Base-by-base conservation (phyloP, 1,140 invertebrate genomes). In the Cardiocondyla obscurior region DNA sequence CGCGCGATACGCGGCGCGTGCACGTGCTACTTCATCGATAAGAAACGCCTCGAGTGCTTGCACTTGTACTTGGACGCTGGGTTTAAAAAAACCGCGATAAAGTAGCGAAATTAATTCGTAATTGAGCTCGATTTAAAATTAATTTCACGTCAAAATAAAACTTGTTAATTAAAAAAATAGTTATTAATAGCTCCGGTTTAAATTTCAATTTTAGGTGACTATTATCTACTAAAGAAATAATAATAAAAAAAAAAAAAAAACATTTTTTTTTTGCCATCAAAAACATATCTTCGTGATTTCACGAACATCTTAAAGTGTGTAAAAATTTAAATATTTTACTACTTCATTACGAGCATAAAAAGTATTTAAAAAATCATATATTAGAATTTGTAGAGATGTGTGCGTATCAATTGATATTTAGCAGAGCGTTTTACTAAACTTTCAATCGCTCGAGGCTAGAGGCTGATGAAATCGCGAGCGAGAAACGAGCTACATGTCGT, bases 1-100 rank as follows among this genome's bases (percentile, higher is more conserved):
- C 8, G 6, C 46, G 8, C 22, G 30, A 49, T 39, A 30, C 19
- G 28, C 22, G 33, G 51, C 16, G 33, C 46, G 46, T 72, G 65
- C 51, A 70, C 65, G 7, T 22, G 53, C 67, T 79, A 53, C 16
- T 51, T 79, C 25, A 79, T 79, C 74, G 62, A 79, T 79, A 79
- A 79, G 46, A 79, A 19, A 53, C 33, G n/a, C 30, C n/a, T 53
- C 49, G 7, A 67, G 25, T 42, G 25, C n/a, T 12, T 67, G 22
- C 62, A 69, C 33, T 53, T 79, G 62, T 53, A 53, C 62, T 19
- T 22, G 46, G 3, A 39, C 16, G 22, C 62, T 33, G 42, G 39
- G 33, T 77, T 67, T 28, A 7, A 12, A 51, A 28, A 53, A 46
- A 60, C 7, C 62, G 4, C 22, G 36, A 65, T 25, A 53, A 67